Conservation (phyloP, 2,113 vertebrate species). For the Laticauda colubrina region DNA sequence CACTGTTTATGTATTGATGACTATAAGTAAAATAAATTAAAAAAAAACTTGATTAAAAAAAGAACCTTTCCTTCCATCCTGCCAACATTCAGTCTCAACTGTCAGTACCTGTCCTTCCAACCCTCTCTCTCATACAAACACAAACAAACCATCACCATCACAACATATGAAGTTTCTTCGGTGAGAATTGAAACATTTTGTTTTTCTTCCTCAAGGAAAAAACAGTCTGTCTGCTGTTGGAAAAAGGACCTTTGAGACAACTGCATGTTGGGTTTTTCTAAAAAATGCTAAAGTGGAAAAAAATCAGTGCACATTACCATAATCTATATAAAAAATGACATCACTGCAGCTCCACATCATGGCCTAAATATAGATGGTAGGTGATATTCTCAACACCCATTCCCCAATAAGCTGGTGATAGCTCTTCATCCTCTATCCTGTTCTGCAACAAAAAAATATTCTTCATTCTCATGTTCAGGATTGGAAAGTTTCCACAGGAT, state of each 20-base stretch:
- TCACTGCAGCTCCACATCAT: not conserved
- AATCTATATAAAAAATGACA: not conserved
- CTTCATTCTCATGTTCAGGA: not conserved
- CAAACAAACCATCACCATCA: not conserved
- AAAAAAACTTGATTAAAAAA: too few species aligned
- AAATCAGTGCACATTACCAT: not conserved
- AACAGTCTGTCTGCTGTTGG: not conserved
- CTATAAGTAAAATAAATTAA: too few species aligned
- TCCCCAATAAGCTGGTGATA: not conserved
- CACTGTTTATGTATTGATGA: too few species aligned
- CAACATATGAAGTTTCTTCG: not conserved
- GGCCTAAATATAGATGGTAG: not conserved
- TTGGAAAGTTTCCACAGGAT: not conserved
- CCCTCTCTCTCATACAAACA: too few species aligned
- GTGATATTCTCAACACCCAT: not conserved
- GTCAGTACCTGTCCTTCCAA: not conserved
- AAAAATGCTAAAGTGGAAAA: not conserved
- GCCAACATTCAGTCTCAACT: not conserved
- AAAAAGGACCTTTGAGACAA: not conserved
- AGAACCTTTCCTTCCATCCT: too few species aligned
- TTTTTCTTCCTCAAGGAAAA: not conserved
- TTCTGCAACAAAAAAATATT: not conserved
- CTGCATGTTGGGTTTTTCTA: not conserved
- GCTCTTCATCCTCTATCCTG: not conserved
- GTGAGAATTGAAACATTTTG: not conserved